Conservation (phyloP, 2,797 vertebrate genomes). For the Tadarida brasiliensis region DNA sequence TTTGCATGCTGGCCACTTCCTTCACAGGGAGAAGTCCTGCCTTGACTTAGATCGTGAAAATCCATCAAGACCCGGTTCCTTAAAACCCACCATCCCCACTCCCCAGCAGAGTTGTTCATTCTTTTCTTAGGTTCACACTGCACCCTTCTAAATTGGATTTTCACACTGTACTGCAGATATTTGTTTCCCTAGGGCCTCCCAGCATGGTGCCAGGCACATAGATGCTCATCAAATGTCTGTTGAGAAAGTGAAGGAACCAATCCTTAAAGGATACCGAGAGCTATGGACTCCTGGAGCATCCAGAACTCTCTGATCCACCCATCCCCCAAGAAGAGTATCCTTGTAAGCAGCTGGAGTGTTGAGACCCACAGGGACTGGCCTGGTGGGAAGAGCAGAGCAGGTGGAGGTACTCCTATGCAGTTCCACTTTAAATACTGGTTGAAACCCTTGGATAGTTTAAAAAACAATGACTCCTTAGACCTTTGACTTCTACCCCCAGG, state of each 20-base stretch:
- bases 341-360: not conserved
- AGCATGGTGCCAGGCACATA: not conserved
- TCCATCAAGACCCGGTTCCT: not conserved
- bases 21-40: not conserved
- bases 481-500: not conserved
- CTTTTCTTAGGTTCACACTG: not conserved
- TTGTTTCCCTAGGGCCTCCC: not conserved
- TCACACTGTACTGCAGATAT: not conserved
- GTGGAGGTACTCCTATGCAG: not conserved
- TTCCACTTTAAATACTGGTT: not conserved
- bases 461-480: constrained; percentile 2
- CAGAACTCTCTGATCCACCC: not conserved
- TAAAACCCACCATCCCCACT: not conserved
- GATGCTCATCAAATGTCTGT: not conserved
- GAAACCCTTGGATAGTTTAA: constrained; percentile 38
- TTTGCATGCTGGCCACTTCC: not conserved
- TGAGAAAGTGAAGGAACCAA: not conserved
- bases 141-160: not conserved
- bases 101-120: not conserved
- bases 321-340: not conserved
- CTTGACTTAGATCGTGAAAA: not conserved
- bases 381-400: not conserved
- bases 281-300: not conserved
- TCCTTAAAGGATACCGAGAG: not conserved
- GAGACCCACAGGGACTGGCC: not conserved